Evolutionary conservation across 1,140 invertebrate genomes (phyloP).

Genomic region (Galleria mellonella): DNA sequence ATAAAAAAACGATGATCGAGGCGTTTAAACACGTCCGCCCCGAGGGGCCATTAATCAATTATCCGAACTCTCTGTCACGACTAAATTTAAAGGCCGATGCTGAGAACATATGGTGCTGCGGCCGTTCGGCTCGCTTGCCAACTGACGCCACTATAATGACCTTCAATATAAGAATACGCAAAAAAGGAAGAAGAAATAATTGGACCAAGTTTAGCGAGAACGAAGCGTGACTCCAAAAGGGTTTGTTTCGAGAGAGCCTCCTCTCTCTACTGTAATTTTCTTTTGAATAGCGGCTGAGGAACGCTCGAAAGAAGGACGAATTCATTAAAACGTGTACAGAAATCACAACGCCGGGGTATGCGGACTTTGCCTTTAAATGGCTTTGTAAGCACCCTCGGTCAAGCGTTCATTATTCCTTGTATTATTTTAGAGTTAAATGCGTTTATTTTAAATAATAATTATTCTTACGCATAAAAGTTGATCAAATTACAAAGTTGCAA

Average conservation of each 20-base stretch:
- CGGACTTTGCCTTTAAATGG: constrained; percentile 29
- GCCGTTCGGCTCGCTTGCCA: constrained; percentile 42
- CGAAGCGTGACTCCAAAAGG: constrained; percentile 58
- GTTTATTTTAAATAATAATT: not conserved
- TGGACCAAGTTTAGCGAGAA: constrained; percentile 55
- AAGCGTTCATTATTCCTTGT: constrained; percentile 8
- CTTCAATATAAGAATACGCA: constrained; percentile 36
- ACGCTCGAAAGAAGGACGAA: constrained; percentile 45
- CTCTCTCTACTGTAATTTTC: constrained; percentile 43
- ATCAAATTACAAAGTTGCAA: not conserved
- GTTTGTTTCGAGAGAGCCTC: constrained; percentile 55
- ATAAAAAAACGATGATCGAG: constrained; percentile 53
- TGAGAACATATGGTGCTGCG: constrained; percentile 51
- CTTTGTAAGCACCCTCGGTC: constrained; percentile 29
- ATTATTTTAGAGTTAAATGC: constrained; percentile 2
- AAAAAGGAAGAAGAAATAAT: constrained; percentile 55
- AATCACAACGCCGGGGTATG: constrained; percentile 43
- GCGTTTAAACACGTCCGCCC: constrained; percentile 62
- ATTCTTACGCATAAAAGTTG: too few relatives aligned
- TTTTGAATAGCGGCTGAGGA: constrained; percentile 48
- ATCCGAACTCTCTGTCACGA: constrained; percentile 51
- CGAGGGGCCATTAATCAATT: constrained; percentile 64
- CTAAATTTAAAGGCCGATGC: constrained; percentile 48
- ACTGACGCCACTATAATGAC: constrained; percentile 65
- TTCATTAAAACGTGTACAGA: constrained; percentile 58